Percentiles rank a stretch among this genome's conserved stretches.
Evolutionary conservation across 2,888 invertebrate species (phyloP).

Genomic region (Dioctria rufipes): DNA sequence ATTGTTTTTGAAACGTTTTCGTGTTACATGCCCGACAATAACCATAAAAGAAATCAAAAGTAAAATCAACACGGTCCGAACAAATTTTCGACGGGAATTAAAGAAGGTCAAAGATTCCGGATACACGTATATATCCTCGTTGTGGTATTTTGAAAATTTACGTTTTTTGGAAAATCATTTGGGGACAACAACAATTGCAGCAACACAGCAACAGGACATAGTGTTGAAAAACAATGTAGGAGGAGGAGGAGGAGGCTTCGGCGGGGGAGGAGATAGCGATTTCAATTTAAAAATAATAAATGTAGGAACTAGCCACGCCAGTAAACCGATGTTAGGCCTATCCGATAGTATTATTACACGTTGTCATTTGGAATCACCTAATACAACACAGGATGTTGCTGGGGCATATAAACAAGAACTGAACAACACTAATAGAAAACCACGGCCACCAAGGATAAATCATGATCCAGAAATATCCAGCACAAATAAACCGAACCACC

Average conservation of each 20-base stretch:
- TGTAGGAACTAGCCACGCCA: background rate
- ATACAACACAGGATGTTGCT: background rate
- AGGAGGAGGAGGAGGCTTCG: background rate
- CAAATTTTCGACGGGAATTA: conserved; percentile 33
- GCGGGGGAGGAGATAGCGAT: background rate
- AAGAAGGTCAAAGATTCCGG: conserved; percentile 37
- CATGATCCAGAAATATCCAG: conserved; percentile 24
- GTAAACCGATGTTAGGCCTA: background rate
- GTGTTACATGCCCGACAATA: conserved; percentile 14
- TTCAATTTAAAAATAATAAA: conserved; percentile 3
- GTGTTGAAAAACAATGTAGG: background rate
- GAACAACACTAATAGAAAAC: background rate
- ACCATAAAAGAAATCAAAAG: conserved; percentile 47
- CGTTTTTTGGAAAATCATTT: conserved; percentile 33
- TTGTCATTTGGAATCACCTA: background rate
- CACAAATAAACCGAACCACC: conserved; percentile 11
- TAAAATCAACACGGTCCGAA: conserved; percentile 35
- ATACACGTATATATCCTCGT: conserved; percentile 26
- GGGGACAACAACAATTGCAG: background rate
- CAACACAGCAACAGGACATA: background rate
- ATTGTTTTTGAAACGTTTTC: conserved; percentile 29
- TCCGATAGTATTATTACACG: background rate
- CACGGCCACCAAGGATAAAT: background rate
- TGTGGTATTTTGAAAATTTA: conserved; percentile 44
- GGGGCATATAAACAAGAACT: background rate